Conservation (phyloP, 2,797 vertebrate genomes). For the Lutjanus campechanus region DNA sequence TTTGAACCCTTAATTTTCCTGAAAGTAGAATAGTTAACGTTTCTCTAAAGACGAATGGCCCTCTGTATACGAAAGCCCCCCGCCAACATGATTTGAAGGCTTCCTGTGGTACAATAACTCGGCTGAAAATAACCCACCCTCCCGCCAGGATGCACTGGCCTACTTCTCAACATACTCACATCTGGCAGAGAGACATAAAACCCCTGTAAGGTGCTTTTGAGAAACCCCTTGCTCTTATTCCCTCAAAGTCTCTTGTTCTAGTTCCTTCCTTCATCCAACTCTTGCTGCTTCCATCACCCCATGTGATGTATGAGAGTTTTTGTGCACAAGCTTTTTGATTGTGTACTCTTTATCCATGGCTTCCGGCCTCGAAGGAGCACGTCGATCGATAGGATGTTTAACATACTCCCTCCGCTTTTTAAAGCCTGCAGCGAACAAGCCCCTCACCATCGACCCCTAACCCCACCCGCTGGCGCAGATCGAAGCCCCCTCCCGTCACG, state of each 20-base stretch:
- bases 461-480: constrained; percentile 60
- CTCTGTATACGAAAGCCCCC: neutral
- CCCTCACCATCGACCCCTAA: constrained; percentile 70
- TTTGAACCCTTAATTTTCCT: neutral
- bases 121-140: constrained; percentile 50
- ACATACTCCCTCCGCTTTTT: constrained; percentile 77
- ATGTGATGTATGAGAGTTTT: constrained; percentile 43
- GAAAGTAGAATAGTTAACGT: neutral
- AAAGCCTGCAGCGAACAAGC: constrained; percentile 77
- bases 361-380: constrained; percentile 56
- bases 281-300: constrained; percentile 30
- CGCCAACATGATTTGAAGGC: constrained; percentile 28
- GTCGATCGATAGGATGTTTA: constrained; percentile 79
- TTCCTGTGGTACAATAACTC: constrained; percentile 39
- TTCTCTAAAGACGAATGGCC: constrained; percentile 9
- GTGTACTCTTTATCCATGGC: constrained; percentile 46
- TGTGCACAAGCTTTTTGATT: constrained; percentile 44
- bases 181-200: constrained; percentile 42
- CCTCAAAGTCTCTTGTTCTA: constrained; percentile 30
- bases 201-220: constrained; percentile 40
- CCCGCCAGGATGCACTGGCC: constrained; percentile 45
- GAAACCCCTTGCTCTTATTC: constrained; percentile 29
- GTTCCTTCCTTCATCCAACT: constrained; percentile 24
- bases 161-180: constrained; percentile 54
- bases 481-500: constrained; percentile 55